Evolutionary conservation across 2,113 vertebrate genomes (phyloP), one percentile per base, ranked within the genome.

Genomic region (Vidua chalybeata): DNA sequence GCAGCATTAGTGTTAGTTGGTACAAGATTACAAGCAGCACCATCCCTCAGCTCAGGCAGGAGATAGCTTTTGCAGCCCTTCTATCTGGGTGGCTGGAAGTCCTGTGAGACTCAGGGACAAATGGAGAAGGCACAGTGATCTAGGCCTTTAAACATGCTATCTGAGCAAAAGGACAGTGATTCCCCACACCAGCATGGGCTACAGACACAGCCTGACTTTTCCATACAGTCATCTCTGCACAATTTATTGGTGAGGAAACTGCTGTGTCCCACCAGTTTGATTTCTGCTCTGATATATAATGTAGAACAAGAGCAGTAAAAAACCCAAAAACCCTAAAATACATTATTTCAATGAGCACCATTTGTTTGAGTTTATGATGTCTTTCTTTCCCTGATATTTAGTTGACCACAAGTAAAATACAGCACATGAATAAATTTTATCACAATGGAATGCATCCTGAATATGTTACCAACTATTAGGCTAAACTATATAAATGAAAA

Each of bases 61-160:
- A 78, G 20, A 10, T 0, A 13, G 5, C 12, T 79, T 90, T 82
- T 64, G 21, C 30, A 76, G 49, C 3, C 6, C 7, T 6, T 68
- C 45, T n/a, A n/a, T 37, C 10, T 26, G 13, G 51, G n/a, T 23
- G 45, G 3, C 22, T 85, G 39, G 12, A 75, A 85, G 45, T 19
- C 10, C 18, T 52, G 8, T 48, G 54, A 76, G 62, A 64, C 6
- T 64, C 27, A 11, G 16, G 6, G 27, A 59, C 18, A 15, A 64
- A 59, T 3, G 24, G 19, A 74, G 30, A 61, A 48, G 31, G 15
- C 33, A 56, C 0, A 0, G n/a, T 41, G 56, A 37, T 23, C 15
- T n/a, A 10, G 13, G 26, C 6, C 46, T 82, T 52, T 52, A 81
- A 69, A 8, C 3, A 3, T 8, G 7, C 37, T 58, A 35, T 11